Percentiles rank a stretch among this genome's conserved stretches.
These are phyloP conservation scores for Neocrepidodera transversa DNA, from an alignment of 2,888 invertebrate species.

Conservation along the genomic window DNA sequence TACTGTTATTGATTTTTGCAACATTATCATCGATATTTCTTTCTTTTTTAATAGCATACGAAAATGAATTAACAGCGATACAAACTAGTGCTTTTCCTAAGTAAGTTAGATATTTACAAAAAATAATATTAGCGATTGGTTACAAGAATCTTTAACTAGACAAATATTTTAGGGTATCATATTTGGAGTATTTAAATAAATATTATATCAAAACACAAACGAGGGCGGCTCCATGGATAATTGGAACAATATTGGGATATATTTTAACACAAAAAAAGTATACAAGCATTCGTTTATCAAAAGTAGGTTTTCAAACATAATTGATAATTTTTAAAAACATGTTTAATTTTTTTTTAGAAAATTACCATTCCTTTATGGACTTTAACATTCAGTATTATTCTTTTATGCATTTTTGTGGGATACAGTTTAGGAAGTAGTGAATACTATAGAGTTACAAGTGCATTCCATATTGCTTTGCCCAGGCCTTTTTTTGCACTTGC, in stretches of 20 bases:
- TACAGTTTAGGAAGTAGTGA: conserved; percentile 43
- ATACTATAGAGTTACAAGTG: conserved; percentile 44
- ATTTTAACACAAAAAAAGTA: conserved; percentile 36
- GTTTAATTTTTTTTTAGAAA: neutral
- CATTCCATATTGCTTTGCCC: conserved; percentile 55
- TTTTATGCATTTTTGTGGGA: conserved; percentile 45
- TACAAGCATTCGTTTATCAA: neutral
- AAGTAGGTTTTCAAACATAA: too few relatives aligned
- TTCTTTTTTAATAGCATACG: conserved; percentile 43
- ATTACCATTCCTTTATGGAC: conserved; percentile 36
- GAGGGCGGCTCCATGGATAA: conserved; percentile 50
- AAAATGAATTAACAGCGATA: conserved; percentile 41
- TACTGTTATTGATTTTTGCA: conserved; percentile 32
- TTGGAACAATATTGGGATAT: conserved; percentile 50
- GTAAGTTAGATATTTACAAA: too few relatives aligned
- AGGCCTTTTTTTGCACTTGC: conserved; percentile 61
- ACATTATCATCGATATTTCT: conserved; percentile 38
- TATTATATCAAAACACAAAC: conserved; percentile 50
- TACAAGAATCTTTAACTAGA: too few relatives aligned
- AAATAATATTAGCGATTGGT: too few relatives aligned
- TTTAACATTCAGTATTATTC: conserved; percentile 37
- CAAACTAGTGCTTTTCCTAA: conserved; percentile 40
- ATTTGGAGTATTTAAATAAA: too few relatives aligned
- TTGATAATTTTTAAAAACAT: too few relatives aligned
- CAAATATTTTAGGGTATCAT: too few relatives aligned